Percentiles rank a stretch among this genome's conserved stretches.
Evolutionary conservation across 2,797 vertebrate species (phyloP).

Genomic region (Podarcis siculus): DNA sequence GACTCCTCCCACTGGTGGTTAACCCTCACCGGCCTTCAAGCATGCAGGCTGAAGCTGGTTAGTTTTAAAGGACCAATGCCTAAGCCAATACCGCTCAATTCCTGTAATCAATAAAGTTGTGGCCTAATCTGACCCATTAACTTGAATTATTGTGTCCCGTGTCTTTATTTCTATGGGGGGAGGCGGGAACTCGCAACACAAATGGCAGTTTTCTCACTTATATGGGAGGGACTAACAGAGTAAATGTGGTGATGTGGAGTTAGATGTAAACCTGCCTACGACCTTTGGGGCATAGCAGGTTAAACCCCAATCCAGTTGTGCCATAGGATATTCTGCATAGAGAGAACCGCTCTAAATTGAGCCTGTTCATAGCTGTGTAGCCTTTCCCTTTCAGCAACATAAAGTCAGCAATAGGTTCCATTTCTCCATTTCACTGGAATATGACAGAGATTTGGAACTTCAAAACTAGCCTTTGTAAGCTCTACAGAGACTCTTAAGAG

Average conservation of each 20-base stretch:
- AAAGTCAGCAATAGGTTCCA: neutral
- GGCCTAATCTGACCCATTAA: too few relatives aligned
- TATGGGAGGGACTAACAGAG: neutral
- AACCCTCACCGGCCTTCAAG: too few relatives aligned
- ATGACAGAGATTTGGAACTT: neutral
- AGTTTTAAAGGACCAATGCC: too few relatives aligned
- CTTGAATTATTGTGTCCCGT: too few relatives aligned
- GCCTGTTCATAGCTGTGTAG: neutral
- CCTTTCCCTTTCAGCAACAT: neutral
- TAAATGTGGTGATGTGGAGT: too few relatives aligned
- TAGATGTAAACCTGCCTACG: neutral
- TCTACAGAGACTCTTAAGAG: too few relatives aligned
- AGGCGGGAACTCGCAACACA: too few relatives aligned
- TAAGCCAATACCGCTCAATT: too few relatives aligned
- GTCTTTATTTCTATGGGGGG: too few relatives aligned
- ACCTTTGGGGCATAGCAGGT: neutral
- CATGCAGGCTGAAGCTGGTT: too few relatives aligned
- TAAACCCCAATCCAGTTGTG: neutral
- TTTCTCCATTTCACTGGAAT: neutral
- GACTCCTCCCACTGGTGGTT: too few relatives aligned
- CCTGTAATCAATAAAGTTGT: too few relatives aligned
- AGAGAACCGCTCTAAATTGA: neutral
- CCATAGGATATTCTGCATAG: neutral
- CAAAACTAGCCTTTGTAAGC: neutral
- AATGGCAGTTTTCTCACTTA: neutral